Conservation (phyloP, 2,888 invertebrate genomes). For the Acanthopleura granulata region DNA sequence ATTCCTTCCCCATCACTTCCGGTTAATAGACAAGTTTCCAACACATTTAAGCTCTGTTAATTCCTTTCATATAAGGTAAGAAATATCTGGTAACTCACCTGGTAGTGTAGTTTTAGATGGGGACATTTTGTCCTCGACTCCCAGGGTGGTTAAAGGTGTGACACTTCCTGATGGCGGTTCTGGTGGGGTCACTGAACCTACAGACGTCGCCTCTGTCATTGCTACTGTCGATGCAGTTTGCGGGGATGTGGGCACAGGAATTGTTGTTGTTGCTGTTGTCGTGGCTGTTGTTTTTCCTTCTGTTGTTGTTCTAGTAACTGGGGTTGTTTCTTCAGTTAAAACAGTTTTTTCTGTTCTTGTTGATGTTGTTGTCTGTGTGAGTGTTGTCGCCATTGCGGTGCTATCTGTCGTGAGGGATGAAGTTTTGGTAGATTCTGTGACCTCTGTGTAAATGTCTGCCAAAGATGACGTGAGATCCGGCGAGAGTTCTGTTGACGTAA, state of each 20-base stretch:
- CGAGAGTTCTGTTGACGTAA: too few species aligned
- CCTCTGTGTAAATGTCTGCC: background rate
- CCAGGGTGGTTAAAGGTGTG: too few species aligned
- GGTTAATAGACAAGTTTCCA: too few species aligned
- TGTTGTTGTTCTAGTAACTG: background rate
- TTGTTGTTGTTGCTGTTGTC: background rate
- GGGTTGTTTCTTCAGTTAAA: background rate
- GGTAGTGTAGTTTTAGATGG: too few species aligned
- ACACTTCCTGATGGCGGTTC: too few species aligned
- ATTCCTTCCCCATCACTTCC: too few species aligned
- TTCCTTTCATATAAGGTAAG: too few species aligned
- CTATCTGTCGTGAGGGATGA: background rate
- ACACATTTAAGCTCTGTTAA: too few species aligned
- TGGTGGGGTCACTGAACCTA: background rate
- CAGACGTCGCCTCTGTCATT: background rate
- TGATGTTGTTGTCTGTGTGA: background rate
- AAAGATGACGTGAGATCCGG: background rate
- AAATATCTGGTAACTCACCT: too few species aligned
- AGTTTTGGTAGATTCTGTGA: background rate
- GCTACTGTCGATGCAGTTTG: background rate
- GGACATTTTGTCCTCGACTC: too few species aligned
- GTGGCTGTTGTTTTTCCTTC: background rate
- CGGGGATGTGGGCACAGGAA: background rate
- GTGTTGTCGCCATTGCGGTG: background rate
- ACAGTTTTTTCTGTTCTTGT: background rate